Percentiles rank a stretch among this genome's conserved stretches.
Evolutionary conservation across 2,888 invertebrate species (phyloP).

Genomic region (Anaspis maculata): DNA sequence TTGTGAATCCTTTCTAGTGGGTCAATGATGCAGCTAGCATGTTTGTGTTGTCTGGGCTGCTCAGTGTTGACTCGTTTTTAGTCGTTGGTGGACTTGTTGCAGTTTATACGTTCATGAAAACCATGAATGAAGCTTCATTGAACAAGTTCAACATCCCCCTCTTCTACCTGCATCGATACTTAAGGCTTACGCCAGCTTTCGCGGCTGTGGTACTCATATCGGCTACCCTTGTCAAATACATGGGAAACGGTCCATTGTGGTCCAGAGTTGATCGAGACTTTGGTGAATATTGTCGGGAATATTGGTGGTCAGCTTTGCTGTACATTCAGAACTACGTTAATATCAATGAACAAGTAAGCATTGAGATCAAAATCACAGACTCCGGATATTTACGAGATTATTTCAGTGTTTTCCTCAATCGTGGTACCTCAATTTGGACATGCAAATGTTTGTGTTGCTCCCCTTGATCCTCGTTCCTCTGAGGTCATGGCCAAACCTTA

Average conservation of each 20-base stretch:
- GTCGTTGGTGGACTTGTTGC: conserved; percentile 53
- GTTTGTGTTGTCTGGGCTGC: conserved; percentile 39
- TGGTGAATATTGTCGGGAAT: conserved; percentile 24
- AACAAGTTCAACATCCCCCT: conserved; percentile 12
- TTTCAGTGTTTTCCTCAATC: too few relatives aligned
- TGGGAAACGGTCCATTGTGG: conserved; percentile 43
- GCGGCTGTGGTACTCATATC: conserved; percentile 37
- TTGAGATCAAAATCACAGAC: too few relatives aligned
- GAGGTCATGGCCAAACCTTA: too few relatives aligned
- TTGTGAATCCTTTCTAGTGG: conserved; percentile 43
- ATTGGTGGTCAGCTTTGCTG: conserved; percentile 39
- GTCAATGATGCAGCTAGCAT: conserved; percentile 17
- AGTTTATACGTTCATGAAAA: conserved; percentile 41
- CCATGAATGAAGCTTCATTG: background rate
- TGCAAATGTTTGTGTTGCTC: too few relatives aligned
- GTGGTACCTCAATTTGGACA: too few relatives aligned
- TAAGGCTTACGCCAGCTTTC: conserved; percentile 35
- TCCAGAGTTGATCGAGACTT: conserved; percentile 9
- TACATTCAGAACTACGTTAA: conserved; percentile 42
- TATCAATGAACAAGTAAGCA: too few relatives aligned
- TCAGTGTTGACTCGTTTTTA: conserved; percentile 59
- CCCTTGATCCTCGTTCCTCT: too few relatives aligned
- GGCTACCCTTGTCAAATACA: conserved; percentile 36
- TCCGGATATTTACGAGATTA: too few relatives aligned
- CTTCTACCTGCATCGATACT: conserved; percentile 14